Conservation (phyloP, 2,888 invertebrate genomes). For the Zelleria hepariella region DNA sequence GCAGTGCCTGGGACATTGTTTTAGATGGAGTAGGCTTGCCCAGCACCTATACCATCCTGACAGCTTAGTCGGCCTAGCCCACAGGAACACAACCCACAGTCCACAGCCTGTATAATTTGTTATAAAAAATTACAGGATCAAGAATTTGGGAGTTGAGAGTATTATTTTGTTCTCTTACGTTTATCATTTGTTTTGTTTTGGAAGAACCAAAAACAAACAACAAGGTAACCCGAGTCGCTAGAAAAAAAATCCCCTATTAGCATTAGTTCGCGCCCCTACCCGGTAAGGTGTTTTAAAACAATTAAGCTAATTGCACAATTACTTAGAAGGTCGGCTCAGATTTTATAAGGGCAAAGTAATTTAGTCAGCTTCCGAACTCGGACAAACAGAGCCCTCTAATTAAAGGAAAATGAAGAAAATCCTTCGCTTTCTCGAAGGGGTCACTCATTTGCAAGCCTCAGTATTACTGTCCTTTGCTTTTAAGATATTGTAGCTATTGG, state of each 20-base stretch:
- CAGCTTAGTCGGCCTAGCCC: too few species aligned
- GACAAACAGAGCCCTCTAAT: slow-evolving; percentile 62
- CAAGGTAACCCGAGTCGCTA: not conserved
- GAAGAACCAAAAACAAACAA: not conserved
- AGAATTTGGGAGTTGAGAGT: too few species aligned
- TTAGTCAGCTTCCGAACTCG: slow-evolving; percentile 29
- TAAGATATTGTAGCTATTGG: not conserved
- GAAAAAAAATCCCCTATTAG: not conserved
- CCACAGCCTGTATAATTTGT: too few species aligned
- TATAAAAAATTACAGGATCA: too few species aligned
- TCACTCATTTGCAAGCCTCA: slow-evolving; percentile 63
- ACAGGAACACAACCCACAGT: too few species aligned
- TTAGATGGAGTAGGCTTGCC: too few species aligned
- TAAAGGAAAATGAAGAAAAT: slow-evolving; percentile 36
- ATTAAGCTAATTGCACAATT: slow-evolving; percentile 12
- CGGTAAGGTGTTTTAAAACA: slow-evolving; percentile 5
- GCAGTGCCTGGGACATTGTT: too few species aligned
- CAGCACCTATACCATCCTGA: too few species aligned
- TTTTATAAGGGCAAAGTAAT: slow-evolving; percentile 11
- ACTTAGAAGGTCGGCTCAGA: slow-evolving; percentile 10
- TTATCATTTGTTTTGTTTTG: too few species aligned
- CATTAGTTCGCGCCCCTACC: not conserved
- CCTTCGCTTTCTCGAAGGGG: slow-evolving; percentile 20
- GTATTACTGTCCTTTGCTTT: slow-evolving; percentile 19
- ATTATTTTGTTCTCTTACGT: too few species aligned